Conservation (phyloP, 2,113 vertebrate genomes). For the Coreoperca whiteheadi region DNA sequence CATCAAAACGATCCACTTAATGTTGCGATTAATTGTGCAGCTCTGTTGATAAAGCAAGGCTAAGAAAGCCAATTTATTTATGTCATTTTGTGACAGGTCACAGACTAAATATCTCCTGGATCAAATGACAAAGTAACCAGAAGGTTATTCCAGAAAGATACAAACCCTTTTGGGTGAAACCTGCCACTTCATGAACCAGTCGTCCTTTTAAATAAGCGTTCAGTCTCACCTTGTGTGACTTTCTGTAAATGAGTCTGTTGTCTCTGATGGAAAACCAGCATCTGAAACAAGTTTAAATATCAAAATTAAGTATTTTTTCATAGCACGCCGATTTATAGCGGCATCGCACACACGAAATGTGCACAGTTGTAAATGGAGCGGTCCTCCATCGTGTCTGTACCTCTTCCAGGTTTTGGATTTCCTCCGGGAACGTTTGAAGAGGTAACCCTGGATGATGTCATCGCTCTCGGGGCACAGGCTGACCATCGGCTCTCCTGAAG, state of each 20-base stretch:
- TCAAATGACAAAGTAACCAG: too few relatives aligned
- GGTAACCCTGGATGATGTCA: constrained; percentile 80
- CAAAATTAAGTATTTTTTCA: neutral
- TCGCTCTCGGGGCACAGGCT: constrained; percentile 48
- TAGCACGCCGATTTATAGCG: too few relatives aligned
- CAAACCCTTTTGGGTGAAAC: too few relatives aligned
- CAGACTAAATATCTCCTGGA: too few relatives aligned
- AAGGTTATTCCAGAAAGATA: too few relatives aligned
- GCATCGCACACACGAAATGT: neutral
- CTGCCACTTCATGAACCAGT: too few relatives aligned
- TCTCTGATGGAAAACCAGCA: constrained; percentile 84
- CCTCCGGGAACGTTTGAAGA: constrained; percentile 83
- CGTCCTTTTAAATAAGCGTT: neutral
- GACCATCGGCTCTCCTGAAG: constrained; percentile 77
- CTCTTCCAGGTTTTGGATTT: constrained; percentile 85
- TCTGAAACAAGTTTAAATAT: constrained; percentile 52
- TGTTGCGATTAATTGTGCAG: too few relatives aligned
- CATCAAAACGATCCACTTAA: too few relatives aligned
- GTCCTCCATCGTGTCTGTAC: constrained; percentile 48
- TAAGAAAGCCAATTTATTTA: too few relatives aligned
- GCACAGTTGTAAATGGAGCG: too few relatives aligned
- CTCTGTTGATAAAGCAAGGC: too few relatives aligned
- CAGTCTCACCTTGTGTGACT: constrained; percentile 80
- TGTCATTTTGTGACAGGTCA: too few relatives aligned
- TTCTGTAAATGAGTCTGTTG: constrained; percentile 83